Evolutionary conservation across 2,797 vertebrate species (phyloP).

Genomic region (Gallinago nigripennis): DNA sequence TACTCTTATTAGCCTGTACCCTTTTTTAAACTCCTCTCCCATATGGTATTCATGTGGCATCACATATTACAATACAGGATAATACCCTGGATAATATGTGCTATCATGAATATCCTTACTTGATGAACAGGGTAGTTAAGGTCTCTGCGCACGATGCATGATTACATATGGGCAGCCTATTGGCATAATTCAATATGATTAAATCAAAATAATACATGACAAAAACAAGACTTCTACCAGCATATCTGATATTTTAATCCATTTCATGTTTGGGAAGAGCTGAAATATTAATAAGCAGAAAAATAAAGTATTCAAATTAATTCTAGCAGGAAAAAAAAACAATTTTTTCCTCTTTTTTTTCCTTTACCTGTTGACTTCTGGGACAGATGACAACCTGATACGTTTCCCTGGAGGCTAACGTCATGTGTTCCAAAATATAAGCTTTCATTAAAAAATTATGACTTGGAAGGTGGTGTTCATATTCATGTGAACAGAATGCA

Average conservation of each 20-base stretch:
- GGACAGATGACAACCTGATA: slow-evolving; percentile 4
- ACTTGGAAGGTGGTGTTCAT: slow-evolving; percentile 2
- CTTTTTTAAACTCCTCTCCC: slow-evolving; percentile 1
- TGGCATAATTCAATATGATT: not conserved
- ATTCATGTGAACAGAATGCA: slow-evolving; percentile 5
- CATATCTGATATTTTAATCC: slow-evolving; percentile 5
- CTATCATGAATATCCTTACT: not conserved
- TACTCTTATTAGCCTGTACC: slow-evolving; percentile 26
- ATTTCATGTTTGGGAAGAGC: slow-evolving; percentile 13
- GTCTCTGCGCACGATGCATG: not conserved
- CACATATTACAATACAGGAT: slow-evolving; percentile 24
- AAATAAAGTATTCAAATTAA: not conserved
- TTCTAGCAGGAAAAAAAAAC: not conserved
- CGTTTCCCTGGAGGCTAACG: slow-evolving; percentile 14
- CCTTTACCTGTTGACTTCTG: not conserved
- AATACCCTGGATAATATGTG: not conserved
- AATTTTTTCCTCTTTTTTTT: not conserved
- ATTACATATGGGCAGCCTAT: not conserved
- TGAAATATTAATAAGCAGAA: slow-evolving; percentile 46
- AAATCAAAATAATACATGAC: slow-evolving; percentile 12
- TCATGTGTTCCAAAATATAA: slow-evolving; percentile 1
- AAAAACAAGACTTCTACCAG: not conserved
- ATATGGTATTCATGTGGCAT: not conserved
- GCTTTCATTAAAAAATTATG: slow-evolving; percentile 44
- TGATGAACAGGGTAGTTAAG: slow-evolving; percentile 32